These are phyloP conservation scores for Poecilia picta DNA, from an alignment of 2,797 vertebrate species.

Conservation along the genomic window DNA sequence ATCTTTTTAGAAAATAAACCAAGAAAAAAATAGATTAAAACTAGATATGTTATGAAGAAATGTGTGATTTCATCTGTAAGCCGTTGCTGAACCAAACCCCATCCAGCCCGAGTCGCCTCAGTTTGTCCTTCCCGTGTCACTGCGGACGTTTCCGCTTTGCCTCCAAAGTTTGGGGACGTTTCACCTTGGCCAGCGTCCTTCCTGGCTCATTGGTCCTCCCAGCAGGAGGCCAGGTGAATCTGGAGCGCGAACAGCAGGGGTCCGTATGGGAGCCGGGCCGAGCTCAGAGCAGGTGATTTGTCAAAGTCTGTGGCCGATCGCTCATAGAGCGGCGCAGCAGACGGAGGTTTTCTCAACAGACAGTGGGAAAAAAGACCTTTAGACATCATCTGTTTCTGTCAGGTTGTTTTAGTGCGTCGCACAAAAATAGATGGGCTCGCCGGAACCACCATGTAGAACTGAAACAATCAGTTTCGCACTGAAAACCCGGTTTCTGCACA, in stretches of 20 bases:
- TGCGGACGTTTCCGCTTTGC: neutral
- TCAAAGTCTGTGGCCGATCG: slow-evolving; percentile 53
- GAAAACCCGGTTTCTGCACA: too few relatives aligned
- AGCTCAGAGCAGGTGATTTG: slow-evolving; percentile 55
- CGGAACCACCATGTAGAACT: too few relatives aligned
- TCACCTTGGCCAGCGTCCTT: slow-evolving; percentile 37
- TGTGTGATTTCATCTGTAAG: too few relatives aligned
- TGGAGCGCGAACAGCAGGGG: slow-evolving; percentile 46
- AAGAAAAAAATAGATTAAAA: too few relatives aligned
- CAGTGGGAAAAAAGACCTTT: too few relatives aligned
- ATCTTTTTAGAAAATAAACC: too few relatives aligned
- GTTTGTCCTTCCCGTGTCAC: slow-evolving; percentile 14
- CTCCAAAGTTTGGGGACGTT: slow-evolving; percentile 31
- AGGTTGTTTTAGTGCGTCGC: too few relatives aligned
- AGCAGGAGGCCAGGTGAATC: slow-evolving; percentile 31
- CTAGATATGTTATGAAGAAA: too few relatives aligned
- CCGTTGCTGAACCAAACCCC: neutral
- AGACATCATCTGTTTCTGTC: too few relatives aligned
- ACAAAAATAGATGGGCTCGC: too few relatives aligned
- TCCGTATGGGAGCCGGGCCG: slow-evolving; percentile 30
- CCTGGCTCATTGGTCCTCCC: slow-evolving; percentile 27
- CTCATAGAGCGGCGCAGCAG: slow-evolving; percentile 53
- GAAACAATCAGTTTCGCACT: too few relatives aligned
- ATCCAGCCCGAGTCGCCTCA: neutral
- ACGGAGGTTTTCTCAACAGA: slow-evolving; percentile 25